These are phyloP conservation scores for Ditylenchus weischeri DNA, from an alignment of 2,888 invertebrate species.

Conservation along the genomic window DNA sequence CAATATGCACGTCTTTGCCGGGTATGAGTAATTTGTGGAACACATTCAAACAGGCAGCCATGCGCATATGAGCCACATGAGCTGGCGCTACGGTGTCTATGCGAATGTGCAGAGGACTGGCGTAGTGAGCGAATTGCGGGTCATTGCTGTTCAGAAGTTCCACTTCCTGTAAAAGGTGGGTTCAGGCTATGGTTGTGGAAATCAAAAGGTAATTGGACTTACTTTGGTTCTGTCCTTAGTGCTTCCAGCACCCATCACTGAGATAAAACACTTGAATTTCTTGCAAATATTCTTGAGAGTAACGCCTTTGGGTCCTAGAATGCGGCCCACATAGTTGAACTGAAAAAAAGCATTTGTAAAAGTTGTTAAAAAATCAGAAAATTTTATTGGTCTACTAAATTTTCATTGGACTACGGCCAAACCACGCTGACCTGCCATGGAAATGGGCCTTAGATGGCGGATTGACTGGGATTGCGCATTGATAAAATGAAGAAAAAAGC, in stretches of 20 bases:
- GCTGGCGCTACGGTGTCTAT: constrained; percentile 49
- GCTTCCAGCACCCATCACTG: constrained; percentile 52
- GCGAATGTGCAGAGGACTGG: constrained; percentile 54
- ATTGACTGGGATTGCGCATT: no score
- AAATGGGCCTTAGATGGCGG: no score
- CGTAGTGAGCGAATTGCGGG: constrained; percentile 54
- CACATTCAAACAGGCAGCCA: constrained; percentile 49
- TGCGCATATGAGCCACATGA: constrained; percentile 49
- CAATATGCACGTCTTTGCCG: constrained; percentile 16
- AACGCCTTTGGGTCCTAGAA: constrained; percentile 54
- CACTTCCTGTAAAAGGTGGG: constrained; percentile 39
- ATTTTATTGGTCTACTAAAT: no score
- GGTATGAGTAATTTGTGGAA: constrained; percentile 44
- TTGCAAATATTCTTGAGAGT: constrained; percentile 52
- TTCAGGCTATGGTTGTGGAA: constrained; percentile 6
- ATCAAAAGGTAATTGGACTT: neutral
- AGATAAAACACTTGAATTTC: constrained; percentile 52
- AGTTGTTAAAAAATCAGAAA: neutral
- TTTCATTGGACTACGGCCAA: no score
- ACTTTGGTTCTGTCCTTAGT: constrained; percentile 52
- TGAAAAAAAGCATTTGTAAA: constrained; percentile 27
- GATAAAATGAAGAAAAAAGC: no score
- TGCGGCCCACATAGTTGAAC: constrained; percentile 58
- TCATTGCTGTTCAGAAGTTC: constrained; percentile 50
- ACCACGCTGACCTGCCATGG: no score